Evolutionary conservation across 2,113 vertebrate genomes (phyloP), one percentile per base, ranked within the genome.

Genomic region (Rousettus leschenaultii): DNA sequence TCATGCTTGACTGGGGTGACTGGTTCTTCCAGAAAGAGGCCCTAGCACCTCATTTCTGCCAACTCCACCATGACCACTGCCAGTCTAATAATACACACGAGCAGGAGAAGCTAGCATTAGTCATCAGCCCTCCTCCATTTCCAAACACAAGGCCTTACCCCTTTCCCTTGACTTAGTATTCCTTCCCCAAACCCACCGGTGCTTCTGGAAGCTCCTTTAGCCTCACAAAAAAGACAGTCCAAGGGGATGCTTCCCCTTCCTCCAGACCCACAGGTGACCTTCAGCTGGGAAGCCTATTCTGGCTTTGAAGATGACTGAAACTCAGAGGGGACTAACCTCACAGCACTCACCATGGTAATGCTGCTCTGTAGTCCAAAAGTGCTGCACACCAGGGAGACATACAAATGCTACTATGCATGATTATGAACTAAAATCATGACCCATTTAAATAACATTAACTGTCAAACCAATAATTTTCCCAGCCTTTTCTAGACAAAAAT

Each of bases 401-500:
- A n/a, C 12, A 26, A 65, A 82, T 22, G 22, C 22, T 73, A 30
- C 6, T 73, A 28, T 40, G 8, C 18, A 43, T 21, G 65, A 38
- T n/a, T 24, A 35, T 3, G 74, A 85, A 51, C 24, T 18, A 92
- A 71, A 71, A 26, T 57, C 71, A 38, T 57, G 71, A 84, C 33
- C 65, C 33, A 61, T n/a, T 16, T 66, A 45, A 89, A 40, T 51
- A 80, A 63, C n/a, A 91, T 30, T 70, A 79, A 88, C 51, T 86
- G 7, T n/a, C 63, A n/a, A 91, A 61, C 51, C 53, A 83, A 5
- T 35, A 79, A 77, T 38, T 65, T 57, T 71, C 73, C 55, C 75
- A 90, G 51, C 24, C 40, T 59, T 91, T 87, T 88, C 48, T 90
- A 86, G 24, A 70, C 28, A 85, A 33, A 70, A 83, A 86, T 30